Conservation (phyloP, 2,113 vertebrate genomes). For the Harpagus bidentatus region DNA sequence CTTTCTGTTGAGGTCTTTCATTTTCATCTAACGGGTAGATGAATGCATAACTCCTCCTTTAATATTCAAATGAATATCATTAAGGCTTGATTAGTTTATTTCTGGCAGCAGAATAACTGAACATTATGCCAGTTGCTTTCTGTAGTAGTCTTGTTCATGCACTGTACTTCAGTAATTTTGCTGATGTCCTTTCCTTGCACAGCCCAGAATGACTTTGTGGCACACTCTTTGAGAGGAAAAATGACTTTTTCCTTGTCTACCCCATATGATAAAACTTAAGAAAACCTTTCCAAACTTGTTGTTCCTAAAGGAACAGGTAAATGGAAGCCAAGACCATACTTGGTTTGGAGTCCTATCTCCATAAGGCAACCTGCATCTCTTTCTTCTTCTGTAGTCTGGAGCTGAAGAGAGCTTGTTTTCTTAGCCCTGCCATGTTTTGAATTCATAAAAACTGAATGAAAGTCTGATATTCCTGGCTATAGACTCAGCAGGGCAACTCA, state of each 20-base stretch:
- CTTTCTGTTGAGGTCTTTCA: neutral
- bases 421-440: neutral
- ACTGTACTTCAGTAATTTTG: neutral
- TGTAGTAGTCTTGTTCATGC: neutral
- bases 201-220: neutral
- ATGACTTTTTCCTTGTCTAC: neutral
- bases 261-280: neutral
- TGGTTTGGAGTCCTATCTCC: neutral
- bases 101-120: neutral
- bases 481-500: neutral
- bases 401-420: neutral
- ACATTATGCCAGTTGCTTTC: neutral
- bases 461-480: neutral
- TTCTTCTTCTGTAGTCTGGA: neutral
- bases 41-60: neutral
- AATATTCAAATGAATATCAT: neutral
- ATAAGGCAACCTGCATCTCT: neutral
- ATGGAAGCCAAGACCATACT: neutral
- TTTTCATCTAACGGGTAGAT: neutral
- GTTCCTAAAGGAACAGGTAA: neutral
- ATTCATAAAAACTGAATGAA: neutral
- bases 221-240: neutral
- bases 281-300: neutral
- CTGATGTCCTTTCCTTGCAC: neutral
- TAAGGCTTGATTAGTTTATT: constrained; percentile 3